phyloP scores from a whole-genome alignment of 2,797 vertebrate genomes.

The Typhlichthys subterraneus region DNA sequence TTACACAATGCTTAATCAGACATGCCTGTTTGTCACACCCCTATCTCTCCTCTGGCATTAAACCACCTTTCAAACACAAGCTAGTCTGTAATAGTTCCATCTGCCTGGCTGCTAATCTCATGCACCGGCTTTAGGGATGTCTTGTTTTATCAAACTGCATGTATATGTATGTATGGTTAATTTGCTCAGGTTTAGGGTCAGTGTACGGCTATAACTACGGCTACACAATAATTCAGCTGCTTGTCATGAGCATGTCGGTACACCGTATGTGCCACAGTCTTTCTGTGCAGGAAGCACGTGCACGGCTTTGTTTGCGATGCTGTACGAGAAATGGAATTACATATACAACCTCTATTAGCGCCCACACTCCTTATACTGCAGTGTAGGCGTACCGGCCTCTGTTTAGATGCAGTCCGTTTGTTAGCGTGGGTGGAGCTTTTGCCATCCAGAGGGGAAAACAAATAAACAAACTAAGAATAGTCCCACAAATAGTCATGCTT shows the following conservation, averaged over 20 bases:
- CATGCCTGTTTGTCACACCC: constrained; percentile 27
- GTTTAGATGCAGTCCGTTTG: constrained; percentile 53
- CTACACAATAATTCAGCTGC: no score
- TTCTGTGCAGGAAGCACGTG: neutral
- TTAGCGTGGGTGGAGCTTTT: constrained; percentile 53
- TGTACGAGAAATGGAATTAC: neutral
- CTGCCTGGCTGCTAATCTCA: constrained; percentile 15
- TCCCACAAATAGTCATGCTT: constrained; percentile 21
- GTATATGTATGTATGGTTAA: neutral
- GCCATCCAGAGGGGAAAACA: constrained; percentile 13
- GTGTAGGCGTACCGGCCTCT: constrained; percentile 51
- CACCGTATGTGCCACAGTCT: neutral
- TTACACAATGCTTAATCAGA: constrained; percentile 55
- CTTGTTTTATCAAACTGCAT: neutral
- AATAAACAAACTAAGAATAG: constrained; percentile 30
- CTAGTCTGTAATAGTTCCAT: constrained; percentile 36
- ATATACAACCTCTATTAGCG: constrained; percentile 15
- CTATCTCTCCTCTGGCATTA: constrained; percentile 17
- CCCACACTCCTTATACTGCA: constrained; percentile 23
- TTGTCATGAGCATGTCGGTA: no score
- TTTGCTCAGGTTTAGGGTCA: neutral
- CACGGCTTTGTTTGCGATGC: neutral
- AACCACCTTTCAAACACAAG: constrained; percentile 51
- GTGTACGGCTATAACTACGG: neutral
- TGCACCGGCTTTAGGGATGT: neutral